phyloP scores from a whole-genome alignment of 2,888 invertebrate genomes.

The Lepidonotus clava region DNA sequence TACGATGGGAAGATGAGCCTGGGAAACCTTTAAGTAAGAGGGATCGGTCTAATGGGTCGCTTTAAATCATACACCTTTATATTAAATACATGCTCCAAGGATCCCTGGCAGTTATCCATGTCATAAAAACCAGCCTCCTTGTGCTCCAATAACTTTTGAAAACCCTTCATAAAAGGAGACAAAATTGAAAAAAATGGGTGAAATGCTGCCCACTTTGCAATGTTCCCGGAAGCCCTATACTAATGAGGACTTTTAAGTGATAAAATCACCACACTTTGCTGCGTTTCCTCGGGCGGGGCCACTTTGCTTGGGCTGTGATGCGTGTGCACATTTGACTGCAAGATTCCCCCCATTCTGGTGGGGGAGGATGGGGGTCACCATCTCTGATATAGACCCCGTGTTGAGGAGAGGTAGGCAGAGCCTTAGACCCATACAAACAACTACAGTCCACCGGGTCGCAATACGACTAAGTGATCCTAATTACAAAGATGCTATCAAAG shows the following conservation, averaged over 20 bases:
- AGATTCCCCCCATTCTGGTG: not conserved
- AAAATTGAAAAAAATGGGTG: not conserved
- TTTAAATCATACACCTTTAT: too few species aligned
- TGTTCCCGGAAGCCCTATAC: not conserved
- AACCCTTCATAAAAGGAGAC: not conserved
- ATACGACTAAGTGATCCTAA: constrained; percentile 4
- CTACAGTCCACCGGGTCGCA: not conserved
- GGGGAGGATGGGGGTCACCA: not conserved
- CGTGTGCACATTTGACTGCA: not conserved
- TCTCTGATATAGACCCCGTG: not conserved
- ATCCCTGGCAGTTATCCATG: not conserved
- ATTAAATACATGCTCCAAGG: too few species aligned
- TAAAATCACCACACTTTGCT: not conserved
- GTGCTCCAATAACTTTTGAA: not conserved
- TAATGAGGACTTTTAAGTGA: not conserved
- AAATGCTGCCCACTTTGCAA: not conserved
- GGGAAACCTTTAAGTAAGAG: not conserved
- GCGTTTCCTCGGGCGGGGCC: not conserved
- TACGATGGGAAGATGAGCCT: too few species aligned
- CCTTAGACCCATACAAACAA: not conserved
- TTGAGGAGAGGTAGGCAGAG: not conserved
- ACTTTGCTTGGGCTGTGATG: not conserved
- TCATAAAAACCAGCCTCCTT: not conserved
- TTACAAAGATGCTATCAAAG: not conserved
- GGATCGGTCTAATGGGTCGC: too few species aligned